A percentile compares a stretch with the other conserved stretches of the same genome.
These are phyloP conservation scores for Geophilus truncorum DNA, from an alignment of 2,888 invertebrate species.

Conservation along the genomic window DNA sequence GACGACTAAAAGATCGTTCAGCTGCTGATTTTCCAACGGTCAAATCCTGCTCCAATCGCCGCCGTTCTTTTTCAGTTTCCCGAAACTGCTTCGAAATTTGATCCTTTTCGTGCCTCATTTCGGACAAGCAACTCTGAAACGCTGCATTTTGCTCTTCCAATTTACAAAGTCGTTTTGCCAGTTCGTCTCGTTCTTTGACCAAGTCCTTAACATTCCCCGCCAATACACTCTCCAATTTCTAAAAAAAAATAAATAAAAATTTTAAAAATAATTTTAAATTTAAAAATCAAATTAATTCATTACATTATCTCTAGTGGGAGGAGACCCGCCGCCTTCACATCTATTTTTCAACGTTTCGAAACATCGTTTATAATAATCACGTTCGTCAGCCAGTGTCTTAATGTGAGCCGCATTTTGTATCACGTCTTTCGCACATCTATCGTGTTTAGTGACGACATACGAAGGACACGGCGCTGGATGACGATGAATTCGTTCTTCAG, in stretches of 20 bases:
- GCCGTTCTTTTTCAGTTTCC: not conserved
- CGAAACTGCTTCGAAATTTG: not conserved
- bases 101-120: not conserved
- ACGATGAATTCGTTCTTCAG: not conserved
- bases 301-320: not conserved
- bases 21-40: not conserved
- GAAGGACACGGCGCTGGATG: not conserved
- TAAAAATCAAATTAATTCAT: not conserved
- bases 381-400: not conserved
- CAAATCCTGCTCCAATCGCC: not conserved
- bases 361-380: slow-evolving; percentile 25
- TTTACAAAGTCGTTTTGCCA: not conserved
- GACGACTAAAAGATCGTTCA: not conserved
- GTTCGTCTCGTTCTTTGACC: not conserved
- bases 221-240: not conserved
- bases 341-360: not conserved
- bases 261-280: not conserved
- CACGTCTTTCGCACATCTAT: not conserved
- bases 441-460: not conserved
- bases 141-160: not conserved
- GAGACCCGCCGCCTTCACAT: not conserved
- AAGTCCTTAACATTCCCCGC: not conserved
- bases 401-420: not conserved
- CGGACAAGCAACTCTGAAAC: not conserved
- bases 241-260: not conserved